Evolutionary conservation across 1,140 invertebrate genomes (phyloP).

Genomic region (Thaumatotibia leucotreta): DNA sequence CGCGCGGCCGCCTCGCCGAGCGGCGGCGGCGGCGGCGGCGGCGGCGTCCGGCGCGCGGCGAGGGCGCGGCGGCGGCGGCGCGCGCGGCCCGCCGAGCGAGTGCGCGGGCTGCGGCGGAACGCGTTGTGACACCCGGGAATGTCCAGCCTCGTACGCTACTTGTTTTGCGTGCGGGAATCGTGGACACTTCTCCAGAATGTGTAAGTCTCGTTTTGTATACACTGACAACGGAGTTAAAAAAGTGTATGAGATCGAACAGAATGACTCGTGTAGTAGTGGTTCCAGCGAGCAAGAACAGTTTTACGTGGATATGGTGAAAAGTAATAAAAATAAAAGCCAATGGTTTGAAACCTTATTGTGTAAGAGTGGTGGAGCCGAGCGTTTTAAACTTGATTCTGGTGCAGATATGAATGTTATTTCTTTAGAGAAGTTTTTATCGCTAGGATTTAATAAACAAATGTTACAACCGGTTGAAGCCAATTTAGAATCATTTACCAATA

Average conservation of each 20-base stretch:
- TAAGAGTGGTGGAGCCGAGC: neutral
- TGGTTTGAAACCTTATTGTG: slow-evolving; percentile 15
- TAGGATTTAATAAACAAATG: slow-evolving; percentile 16
- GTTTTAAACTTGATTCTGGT: slow-evolving; percentile 24
- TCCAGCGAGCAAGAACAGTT: neutral
- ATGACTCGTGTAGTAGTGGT: neutral
- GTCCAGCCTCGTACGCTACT: neutral
- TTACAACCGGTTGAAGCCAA: neutral
- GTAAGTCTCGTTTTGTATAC: slow-evolving; percentile 8
- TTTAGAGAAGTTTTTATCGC: slow-evolving; percentile 11
- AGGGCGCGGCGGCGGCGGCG: slow-evolving; percentile 23
- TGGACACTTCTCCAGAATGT: slow-evolving; percentile 14
- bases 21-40: neutral
- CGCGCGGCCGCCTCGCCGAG: neutral
- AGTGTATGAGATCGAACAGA: slow-evolving; percentile 13
- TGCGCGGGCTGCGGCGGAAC: slow-evolving; percentile 16
- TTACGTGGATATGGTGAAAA: neutral
- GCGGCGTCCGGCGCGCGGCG: neutral
- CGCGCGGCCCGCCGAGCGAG: slow-evolving; percentile 16
- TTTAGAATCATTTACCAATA: slow-evolving; percentile 24
- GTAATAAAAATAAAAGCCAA: neutral
- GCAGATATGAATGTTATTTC: slow-evolving; percentile 25
- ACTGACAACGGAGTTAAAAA: neutral
- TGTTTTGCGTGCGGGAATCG: slow-evolving; percentile 4
- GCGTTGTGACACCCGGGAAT: slow-evolving; percentile 15